Conservation (phyloP, 2,888 invertebrate species). For the Lottia scabra region DNA sequence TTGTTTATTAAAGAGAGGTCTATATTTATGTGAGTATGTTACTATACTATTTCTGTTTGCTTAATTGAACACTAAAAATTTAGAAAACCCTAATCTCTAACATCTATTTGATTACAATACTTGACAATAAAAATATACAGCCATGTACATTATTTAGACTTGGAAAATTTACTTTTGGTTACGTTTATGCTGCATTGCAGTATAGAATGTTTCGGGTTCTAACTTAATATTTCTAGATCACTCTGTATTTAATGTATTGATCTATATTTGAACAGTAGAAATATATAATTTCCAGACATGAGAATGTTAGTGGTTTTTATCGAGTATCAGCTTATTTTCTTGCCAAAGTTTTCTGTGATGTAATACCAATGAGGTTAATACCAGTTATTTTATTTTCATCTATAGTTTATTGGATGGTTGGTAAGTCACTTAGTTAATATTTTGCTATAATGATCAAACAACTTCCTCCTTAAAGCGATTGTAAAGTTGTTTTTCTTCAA, state of each 20-base stretch:
- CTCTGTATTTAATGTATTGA: not conserved
- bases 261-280: not conserved
- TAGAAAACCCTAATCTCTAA: too few relatives aligned
- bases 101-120: too few relatives aligned
- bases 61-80: too few relatives aligned
- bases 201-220: too few relatives aligned
- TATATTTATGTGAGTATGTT: constrained; percentile 65
- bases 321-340: constrained; percentile 66
- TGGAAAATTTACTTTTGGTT: too few relatives aligned
- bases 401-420: constrained; percentile 67
- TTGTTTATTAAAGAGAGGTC: constrained; percentile 68
- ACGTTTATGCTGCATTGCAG: too few relatives aligned
- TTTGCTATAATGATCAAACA: not conserved
- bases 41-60: too few relatives aligned
- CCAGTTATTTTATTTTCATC: constrained; percentile 59
- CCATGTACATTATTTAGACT: too few relatives aligned
- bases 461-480: too few relatives aligned
- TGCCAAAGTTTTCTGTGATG: constrained; percentile 66
- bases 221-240: too few relatives aligned
- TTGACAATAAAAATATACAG: too few relatives aligned
- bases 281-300: constrained; percentile 57
- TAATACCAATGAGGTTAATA: constrained; percentile 63
- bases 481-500: too few relatives aligned
- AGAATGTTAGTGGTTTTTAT: constrained; percentile 68
- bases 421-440: constrained; percentile 38